Evolutionary conservation across 2,888 invertebrate genomes (phyloP).

Genomic region (Malacosoma neustria): DNA sequence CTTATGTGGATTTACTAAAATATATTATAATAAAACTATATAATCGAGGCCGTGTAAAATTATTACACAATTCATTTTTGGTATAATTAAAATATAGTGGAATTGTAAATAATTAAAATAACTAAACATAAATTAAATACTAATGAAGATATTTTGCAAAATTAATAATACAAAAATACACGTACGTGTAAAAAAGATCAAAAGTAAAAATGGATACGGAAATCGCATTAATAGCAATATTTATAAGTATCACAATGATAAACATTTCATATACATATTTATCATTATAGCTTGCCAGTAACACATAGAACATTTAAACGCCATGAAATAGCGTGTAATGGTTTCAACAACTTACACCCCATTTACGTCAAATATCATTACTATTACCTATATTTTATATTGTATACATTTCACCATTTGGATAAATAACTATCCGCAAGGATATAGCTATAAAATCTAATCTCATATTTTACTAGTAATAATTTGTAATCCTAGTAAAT

Average conservation of each 20-base stretch:
- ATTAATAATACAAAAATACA: constrained; percentile 17
- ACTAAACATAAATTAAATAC: constrained; percentile 11
- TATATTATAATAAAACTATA: constrained; percentile 37
- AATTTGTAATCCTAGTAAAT: constrained; percentile 15
- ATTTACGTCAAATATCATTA: constrained; percentile 29
- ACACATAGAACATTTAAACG: constrained; percentile 57
- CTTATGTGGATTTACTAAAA: constrained; percentile 45
- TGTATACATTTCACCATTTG: constrained; percentile 54
- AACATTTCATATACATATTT: constrained; percentile 28
- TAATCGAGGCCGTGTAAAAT: constrained; percentile 46
- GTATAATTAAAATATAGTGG: constrained; percentile 31
- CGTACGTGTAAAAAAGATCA: constrained; percentile 18
- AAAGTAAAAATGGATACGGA: constrained; percentile 24
- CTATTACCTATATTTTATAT: constrained; percentile 44
- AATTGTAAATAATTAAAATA: constrained; percentile 23
- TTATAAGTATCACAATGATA: constrained; percentile 63
- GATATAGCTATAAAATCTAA: constrained; percentile 64
- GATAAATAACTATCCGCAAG: constrained; percentile 56
- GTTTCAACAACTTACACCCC: constrained; percentile 51
- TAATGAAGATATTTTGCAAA: constrained; percentile 30
- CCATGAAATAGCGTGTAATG: constrained; percentile 54
- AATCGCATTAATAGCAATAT: constrained; percentile 50
- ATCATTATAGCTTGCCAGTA: constrained; percentile 51
- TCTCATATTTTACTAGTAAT: constrained; percentile 38
- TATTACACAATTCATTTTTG: constrained; percentile 29